Percentiles rank a stretch among this genome's conserved stretches.
Conservation (phyloP, 2,888 invertebrate genomes). For the Acrocyrtus sp. region DNA sequence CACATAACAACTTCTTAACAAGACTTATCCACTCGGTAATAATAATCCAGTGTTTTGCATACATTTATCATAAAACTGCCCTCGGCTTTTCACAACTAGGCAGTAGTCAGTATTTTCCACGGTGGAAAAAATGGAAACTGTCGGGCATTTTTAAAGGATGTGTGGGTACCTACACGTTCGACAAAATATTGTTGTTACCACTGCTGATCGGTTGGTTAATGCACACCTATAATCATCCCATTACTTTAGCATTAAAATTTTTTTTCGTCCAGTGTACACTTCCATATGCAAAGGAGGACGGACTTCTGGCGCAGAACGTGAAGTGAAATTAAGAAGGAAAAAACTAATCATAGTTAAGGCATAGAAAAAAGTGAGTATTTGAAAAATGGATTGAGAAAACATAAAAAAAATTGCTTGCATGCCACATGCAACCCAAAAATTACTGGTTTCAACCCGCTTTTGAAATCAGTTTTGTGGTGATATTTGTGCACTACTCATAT, state of each 20-base stretch:
- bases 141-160: not conserved
- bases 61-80: constrained; percentile 26
- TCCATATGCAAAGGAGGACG: constrained; percentile 13
- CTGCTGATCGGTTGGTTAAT: constrained; percentile 31
- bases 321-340: constrained; percentile 3
- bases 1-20: constrained; percentile 5
- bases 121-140: not conserved
- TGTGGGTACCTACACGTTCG: not conserved
- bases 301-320: constrained; percentile 1
- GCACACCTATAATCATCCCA: constrained; percentile 47
- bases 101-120: too few species aligned
- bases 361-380: constrained; percentile 35
- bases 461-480: not conserved
- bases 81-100: constrained; percentile 15
- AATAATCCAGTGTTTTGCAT: constrained; percentile 9
- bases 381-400: constrained; percentile 35
- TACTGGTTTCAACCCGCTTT: constrained; percentile 1
- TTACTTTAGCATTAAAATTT: constrained; percentile 36
- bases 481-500: not conserved
- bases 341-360: too few species aligned
- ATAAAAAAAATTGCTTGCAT: constrained; percentile 14
- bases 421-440: constrained; percentile 29
- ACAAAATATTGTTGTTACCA: constrained; percentile 22
- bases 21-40: not conserved
- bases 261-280: too few species aligned